A percentile compares a stretch with the other conserved stretches of the same genome.
Evolutionary conservation across 2,113 vertebrate genomes (phyloP).

Genomic region (Petroica traversi): DNA sequence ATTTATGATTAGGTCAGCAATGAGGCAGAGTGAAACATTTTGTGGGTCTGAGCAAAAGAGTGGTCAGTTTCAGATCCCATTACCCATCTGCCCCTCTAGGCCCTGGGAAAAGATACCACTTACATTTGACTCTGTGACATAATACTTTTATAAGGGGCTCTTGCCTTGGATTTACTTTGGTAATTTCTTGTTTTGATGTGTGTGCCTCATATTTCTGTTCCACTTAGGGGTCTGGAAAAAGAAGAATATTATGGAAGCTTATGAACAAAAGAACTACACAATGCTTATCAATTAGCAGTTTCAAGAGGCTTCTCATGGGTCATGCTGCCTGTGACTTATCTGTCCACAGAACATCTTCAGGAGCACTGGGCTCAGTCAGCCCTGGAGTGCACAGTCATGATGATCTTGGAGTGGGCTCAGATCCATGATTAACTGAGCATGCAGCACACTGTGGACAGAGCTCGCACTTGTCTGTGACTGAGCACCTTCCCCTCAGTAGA

Average conservation of each 20-base stretch:
- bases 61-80: neutral
- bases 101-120: neutral
- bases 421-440: neutral
- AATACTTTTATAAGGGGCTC: neutral
- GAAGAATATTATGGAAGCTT: neutral
- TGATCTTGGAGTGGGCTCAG: neutral
- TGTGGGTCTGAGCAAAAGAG: neutral
- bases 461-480: neutral
- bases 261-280: neutral
- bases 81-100: neutral
- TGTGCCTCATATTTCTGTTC: neutral
- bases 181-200: neutral
- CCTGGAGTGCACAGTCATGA: neutral
- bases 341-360: neutral
- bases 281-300: neutral
- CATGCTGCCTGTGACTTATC: neutral
- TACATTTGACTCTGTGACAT: neutral
- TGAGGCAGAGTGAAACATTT: neutral
- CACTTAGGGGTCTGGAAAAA: neutral
- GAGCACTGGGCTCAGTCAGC: neutral
- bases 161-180: neutral
- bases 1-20: constrained; percentile 11
- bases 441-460: neutral
- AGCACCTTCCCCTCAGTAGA: neutral
- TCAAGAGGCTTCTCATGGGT: neutral